Conservation (phyloP, 2,797 vertebrate species). For the Etheostoma perlongum region DNA sequence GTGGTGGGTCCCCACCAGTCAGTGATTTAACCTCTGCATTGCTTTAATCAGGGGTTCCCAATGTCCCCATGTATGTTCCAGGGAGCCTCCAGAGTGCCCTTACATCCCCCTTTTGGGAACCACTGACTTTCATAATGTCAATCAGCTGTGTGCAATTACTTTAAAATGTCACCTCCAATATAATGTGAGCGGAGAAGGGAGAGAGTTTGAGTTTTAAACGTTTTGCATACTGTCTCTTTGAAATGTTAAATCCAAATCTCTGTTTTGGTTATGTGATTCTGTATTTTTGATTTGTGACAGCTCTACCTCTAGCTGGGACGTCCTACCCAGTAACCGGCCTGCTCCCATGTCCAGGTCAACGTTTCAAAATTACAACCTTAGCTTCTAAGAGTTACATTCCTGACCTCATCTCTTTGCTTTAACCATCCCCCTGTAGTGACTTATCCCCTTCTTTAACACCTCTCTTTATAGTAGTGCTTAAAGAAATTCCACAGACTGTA, state of each 20-base stretch:
- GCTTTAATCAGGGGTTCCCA: conserved; percentile 37
- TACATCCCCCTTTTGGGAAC: conserved; percentile 45
- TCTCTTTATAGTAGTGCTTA: conserved; percentile 6
- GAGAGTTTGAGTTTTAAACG: conserved; percentile 22
- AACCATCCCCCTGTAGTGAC: conserved; percentile 33
- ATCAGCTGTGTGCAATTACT: conserved; percentile 28
- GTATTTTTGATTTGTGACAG: conserved; percentile 80
- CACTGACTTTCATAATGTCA: conserved; percentile 31
- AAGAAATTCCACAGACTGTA: conserved; percentile 1
- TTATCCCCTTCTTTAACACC: conserved; percentile 44
- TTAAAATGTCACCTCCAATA: conserved; percentile 23
- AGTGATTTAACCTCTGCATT: conserved; percentile 30
- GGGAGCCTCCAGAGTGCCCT: not conserved
- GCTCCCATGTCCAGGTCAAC: conserved; percentile 83
- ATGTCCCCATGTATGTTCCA: conserved; percentile 9
- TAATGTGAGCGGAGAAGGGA: conserved; percentile 3
- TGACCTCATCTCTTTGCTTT: conserved; percentile 33
- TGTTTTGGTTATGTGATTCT: conserved; percentile 69
- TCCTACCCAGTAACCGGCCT: conserved; percentile 83
- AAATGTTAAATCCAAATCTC: conserved; percentile 34
- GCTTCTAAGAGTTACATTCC: conserved; percentile 25
- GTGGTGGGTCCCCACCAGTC: not conserved
- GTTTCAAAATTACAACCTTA: conserved; percentile 49
- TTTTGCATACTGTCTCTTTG: conserved; percentile 28
- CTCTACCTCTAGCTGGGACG: conserved; percentile 88